Evolutionary conservation across 2,888 invertebrate genomes (phyloP).

Genomic region (Cephus pygmeus): DNA sequence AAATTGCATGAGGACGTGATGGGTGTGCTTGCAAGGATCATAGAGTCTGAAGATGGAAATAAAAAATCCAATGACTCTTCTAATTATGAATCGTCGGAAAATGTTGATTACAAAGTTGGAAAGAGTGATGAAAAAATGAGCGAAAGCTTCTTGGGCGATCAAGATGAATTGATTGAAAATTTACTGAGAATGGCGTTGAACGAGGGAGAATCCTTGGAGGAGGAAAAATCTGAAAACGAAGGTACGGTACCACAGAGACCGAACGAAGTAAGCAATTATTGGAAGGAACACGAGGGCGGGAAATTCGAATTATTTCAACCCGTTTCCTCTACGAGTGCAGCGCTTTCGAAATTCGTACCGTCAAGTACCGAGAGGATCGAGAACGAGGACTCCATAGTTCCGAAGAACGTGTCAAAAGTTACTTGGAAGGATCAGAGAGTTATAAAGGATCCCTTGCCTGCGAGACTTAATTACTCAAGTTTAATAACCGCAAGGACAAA

Average conservation of each 20-base stretch:
- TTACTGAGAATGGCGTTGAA: neutral
- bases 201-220: neutral
- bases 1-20: conserved; percentile 17
- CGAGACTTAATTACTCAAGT: neutral
- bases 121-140: neutral
- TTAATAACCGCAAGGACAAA: neutral
- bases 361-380: neutral
- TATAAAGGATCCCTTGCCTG: neutral
- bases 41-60: neutral
- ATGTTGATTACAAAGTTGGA: neutral
- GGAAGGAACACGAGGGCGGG: neutral
- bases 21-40: neutral
- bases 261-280: neutral
- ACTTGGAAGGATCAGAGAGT: neutral
- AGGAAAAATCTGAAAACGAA: neutral
- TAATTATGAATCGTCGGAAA: neutral
- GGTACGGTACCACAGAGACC: neutral
- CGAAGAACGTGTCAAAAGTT: neutral
- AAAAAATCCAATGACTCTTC: neutral
- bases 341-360: neutral
- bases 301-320: neutral
- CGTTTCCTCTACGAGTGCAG: neutral
- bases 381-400: neutral
- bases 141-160: neutral
- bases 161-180: neutral